phyloP scores from a whole-genome alignment of 2,888 invertebrate species.

The Ariolimax columbianus region DNA sequence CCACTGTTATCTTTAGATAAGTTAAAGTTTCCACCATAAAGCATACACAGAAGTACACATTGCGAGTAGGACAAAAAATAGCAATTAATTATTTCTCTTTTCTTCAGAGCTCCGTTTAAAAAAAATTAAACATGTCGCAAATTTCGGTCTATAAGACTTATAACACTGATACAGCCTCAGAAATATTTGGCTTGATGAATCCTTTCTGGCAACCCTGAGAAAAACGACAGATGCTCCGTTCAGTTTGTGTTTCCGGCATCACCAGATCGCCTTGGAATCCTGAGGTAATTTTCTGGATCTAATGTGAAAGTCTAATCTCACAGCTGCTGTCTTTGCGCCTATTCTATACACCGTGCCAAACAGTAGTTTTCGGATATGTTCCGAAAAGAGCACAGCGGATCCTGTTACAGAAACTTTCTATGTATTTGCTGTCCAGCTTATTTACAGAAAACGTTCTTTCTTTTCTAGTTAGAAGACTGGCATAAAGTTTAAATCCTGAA shows the following conservation, averaged over 20 bases:
- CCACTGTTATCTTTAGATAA: too few species aligned
- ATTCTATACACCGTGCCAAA: neutral
- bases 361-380: neutral
- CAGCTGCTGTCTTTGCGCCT: neutral
- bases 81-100: too few species aligned
- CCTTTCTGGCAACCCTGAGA: neutral
- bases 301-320: neutral
- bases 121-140: too few species aligned
- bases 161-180: neutral
- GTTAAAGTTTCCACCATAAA: too few species aligned
- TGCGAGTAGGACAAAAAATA: too few species aligned
- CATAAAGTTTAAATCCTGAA: too few species aligned
- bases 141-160: neutral
- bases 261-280: neutral
- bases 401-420: neutral
- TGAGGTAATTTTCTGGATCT: neutral
- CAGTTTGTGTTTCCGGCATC: neutral
- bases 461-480: too few species aligned
- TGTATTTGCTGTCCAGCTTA: slow-evolving; percentile 4
- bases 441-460: too few species aligned
- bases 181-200: slow-evolving; percentile 11
- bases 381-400: neutral
- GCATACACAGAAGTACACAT: too few species aligned
- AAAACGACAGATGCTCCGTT: neutral
- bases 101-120: too few species aligned